These are phyloP conservation scores for Tenebrio molitor DNA, from an alignment of 1,140 invertebrate species.

Conservation along the genomic window DNA sequence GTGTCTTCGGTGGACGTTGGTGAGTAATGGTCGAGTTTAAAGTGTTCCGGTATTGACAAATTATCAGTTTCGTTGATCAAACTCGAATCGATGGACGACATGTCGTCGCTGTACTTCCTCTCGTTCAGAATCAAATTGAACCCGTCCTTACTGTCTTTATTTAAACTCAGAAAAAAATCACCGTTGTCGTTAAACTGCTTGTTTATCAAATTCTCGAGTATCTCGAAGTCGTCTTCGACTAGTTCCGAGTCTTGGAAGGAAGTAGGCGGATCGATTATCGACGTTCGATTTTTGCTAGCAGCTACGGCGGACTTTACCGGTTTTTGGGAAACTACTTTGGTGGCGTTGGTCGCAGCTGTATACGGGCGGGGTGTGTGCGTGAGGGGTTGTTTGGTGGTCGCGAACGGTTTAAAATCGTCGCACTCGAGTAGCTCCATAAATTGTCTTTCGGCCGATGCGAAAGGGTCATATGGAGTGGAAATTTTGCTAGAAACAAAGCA, in stretches of 20 bases:
- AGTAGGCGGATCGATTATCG: constrained; percentile 67
- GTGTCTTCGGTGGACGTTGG: constrained; percentile 53
- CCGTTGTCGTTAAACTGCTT: constrained; percentile 49
- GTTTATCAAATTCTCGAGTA: constrained; percentile 63
- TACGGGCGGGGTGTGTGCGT: constrained; percentile 32
- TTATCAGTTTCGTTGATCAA: constrained; percentile 65
- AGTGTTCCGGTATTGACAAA: constrained; percentile 62
- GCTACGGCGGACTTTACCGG: constrained; percentile 48
- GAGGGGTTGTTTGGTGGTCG: constrained; percentile 44
- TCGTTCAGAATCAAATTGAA: constrained; percentile 51
- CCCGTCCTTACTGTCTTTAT: constrained; percentile 35
- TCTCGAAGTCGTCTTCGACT: constrained; percentile 62
- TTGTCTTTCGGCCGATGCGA: constrained; percentile 77
- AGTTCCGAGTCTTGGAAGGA: constrained; percentile 65
- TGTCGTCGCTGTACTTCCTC: constrained; percentile 59
- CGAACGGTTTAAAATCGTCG: constrained; percentile 60
- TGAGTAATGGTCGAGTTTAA: constrained; percentile 58
- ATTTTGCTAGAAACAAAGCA: constrained; percentile 45
- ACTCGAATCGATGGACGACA: constrained; percentile 61
- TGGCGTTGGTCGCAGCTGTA: too few relatives aligned
- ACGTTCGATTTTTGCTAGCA: constrained; percentile 60
- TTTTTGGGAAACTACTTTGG: too few relatives aligned
- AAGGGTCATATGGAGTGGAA: constrained; percentile 75
- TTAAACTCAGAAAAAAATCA: constrained; percentile 44
- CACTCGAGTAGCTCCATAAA: constrained; percentile 75